Evolutionary conservation across 2,888 invertebrate species (phyloP).

Genomic region (Mayetiola destructor): DNA sequence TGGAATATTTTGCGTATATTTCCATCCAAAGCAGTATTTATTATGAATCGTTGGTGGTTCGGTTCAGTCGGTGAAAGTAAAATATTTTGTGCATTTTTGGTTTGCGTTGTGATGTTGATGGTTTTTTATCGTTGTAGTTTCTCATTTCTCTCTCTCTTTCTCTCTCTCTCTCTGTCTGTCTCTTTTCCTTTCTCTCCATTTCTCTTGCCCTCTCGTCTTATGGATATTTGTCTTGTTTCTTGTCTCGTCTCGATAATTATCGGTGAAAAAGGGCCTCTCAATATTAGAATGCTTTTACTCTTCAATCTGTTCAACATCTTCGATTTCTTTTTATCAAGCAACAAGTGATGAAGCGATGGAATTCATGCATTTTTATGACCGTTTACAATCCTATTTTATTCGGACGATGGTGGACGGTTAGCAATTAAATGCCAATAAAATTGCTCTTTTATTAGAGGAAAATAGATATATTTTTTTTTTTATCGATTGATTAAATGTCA

Average conservation of each 20-base stretch:
- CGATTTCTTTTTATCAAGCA: neutral
- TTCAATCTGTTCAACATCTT: neutral
- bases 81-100: constrained; percentile 8
- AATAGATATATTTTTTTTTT: neutral
- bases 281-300: neutral
- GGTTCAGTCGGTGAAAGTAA: constrained; percentile 11
- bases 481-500: neutral
- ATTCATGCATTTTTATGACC: neutral
- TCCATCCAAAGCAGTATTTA: no score
- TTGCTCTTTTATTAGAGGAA: neutral
- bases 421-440: neutral
- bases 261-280: neutral
- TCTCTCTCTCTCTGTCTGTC: neutral
- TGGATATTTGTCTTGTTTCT: neutral
- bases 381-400: no score
- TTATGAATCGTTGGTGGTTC: neutral
- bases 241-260: neutral
- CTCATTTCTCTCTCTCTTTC: neutral
- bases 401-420: no score
- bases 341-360: neutral
- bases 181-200: neutral
- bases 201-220: neutral
- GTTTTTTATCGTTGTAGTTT: neutral
- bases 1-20: neutral
- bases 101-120: neutral